Evolutionary conservation across 1,140 invertebrate species (phyloP), one percentile per base, ranked within the genome.

Genomic region (Anagrus nilaparvatae): DNA sequence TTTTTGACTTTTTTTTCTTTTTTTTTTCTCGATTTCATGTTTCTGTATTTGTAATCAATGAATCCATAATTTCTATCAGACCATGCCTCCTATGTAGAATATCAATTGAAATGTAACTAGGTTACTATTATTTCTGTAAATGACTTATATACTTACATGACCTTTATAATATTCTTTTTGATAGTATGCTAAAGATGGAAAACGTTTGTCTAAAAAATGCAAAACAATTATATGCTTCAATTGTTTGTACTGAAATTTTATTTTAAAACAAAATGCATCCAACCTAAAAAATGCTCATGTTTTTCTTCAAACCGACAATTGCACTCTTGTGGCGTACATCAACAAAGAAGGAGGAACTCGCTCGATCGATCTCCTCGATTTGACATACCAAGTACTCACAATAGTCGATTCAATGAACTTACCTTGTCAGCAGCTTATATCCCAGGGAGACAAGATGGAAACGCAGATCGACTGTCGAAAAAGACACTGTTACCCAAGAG

Each of bases 331-430:
- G 3, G 40, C 48, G 0, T 55, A 55, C 28, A 48, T 65, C 12
- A 43, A 45, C 32, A 61, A 58, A 19, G 55, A 61, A 42, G 58
- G 59, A 4, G 59, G 61, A 5, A 60, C 56, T 16, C 59, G 44
- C 40, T 66, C 55, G 9, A 3, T 46, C 17, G 18, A 36, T 4
- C 49, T 62, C 1, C 34, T 54, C 43, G 35, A 55, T n/a, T 20
- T 60, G 16, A 61, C 60, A 0, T 49, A 46, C 28, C 44, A 50
- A 21, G 36, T 59, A 14, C 50, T 60, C 3, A 13, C 34, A 1
- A 21, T 57, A 1, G 37, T 54, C n/a, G 55, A 61, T 38, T 13
- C 34, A 1, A 19, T 55, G 7, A 23, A 52, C 3, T 54, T 61
- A 45, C 47, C 0, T 20, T 56, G 12, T 53, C 32, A 14, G 43